These are phyloP conservation scores for Kryptopterus vitreolus DNA, from an alignment of 2,797 vertebrate species.

Conservation along the genomic window DNA sequence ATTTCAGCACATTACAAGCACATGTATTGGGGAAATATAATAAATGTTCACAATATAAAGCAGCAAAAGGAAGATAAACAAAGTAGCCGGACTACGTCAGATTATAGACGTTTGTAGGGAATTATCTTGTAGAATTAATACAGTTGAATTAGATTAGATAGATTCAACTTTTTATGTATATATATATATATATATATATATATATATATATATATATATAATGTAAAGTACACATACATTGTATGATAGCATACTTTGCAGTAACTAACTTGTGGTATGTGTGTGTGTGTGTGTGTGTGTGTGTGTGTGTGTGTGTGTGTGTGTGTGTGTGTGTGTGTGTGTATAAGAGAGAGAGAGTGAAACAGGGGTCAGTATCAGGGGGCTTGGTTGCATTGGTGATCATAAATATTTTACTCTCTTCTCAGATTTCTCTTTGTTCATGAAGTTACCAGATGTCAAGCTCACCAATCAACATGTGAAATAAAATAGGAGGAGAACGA, in stretches of 20 bases:
- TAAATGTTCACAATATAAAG: neutral
- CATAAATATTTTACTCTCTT: constrained; percentile 74
- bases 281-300: constrained; percentile 11
- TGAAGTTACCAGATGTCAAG: constrained; percentile 53
- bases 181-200: too few species aligned
- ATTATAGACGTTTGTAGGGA: too few species aligned
- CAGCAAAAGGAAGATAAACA: neutral
- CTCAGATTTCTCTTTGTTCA: constrained; percentile 74
- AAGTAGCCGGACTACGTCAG: neutral
- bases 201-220: too few species aligned
- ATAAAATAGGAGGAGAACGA: constrained; percentile 27
- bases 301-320: neutral
- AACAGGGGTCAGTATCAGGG: constrained; percentile 57
- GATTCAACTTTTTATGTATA: too few species aligned
- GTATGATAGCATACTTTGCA: too few species aligned
- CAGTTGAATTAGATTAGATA: neutral
- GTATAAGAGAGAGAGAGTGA: neutral
- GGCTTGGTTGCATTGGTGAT: constrained; percentile 61
- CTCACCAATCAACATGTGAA: constrained; percentile 51
- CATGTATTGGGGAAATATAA: too few species aligned
- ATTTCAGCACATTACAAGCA: neutral
- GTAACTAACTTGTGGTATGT: too few species aligned
- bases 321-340: constrained; percentile 15
- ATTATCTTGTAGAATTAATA: neutral
- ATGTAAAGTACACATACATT: too few species aligned